Percentiles rank a stretch among this genome's conserved stretches.
phyloP scores from a whole-genome alignment of 2,797 vertebrate genomes.

The Masticophis lateralis region DNA sequence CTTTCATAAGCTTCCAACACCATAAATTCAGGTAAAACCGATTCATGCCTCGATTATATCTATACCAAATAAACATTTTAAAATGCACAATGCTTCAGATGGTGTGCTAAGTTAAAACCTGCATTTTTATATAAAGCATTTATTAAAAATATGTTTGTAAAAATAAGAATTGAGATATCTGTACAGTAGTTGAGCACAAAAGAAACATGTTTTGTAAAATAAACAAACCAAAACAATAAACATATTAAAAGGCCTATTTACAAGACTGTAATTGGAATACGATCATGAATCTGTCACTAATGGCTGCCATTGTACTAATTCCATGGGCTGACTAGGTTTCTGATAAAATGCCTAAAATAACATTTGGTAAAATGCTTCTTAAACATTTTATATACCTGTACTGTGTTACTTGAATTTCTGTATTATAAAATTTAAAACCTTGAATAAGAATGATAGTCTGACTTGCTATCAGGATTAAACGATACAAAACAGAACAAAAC shows the following conservation, averaged over 20 bases:
- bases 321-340: background rate
- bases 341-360: background rate
- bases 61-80: background rate
- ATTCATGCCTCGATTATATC: background rate
- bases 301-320: background rate
- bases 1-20: slow-evolving; percentile 19
- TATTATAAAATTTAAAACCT: background rate
- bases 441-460: slow-evolving; percentile 9
- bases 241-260: slow-evolving; percentile 31
- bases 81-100: slow-evolving; percentile 13
- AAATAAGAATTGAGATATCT: slow-evolving; percentile 62
- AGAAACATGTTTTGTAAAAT: slow-evolving; percentile 54
- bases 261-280: slow-evolving; percentile 1
- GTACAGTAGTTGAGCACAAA: slow-evolving; percentile 64
- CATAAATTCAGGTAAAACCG: slow-evolving; percentile 1
- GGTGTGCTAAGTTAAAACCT: slow-evolving; percentile 12
- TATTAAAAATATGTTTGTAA: slow-evolving; percentile 78
- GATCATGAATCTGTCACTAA: background rate
- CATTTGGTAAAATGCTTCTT: background rate
- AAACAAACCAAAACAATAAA: slow-evolving; percentile 6
- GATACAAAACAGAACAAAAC: background rate
- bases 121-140: slow-evolving; percentile 67
- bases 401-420: background rate
- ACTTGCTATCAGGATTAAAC: background rate
- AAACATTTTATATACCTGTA: background rate